Percentiles rank a stretch among this genome's conserved stretches.
Evolutionary conservation across 2,888 invertebrate species (phyloP).

Genomic region (Apomyelois bistriatella): DNA sequence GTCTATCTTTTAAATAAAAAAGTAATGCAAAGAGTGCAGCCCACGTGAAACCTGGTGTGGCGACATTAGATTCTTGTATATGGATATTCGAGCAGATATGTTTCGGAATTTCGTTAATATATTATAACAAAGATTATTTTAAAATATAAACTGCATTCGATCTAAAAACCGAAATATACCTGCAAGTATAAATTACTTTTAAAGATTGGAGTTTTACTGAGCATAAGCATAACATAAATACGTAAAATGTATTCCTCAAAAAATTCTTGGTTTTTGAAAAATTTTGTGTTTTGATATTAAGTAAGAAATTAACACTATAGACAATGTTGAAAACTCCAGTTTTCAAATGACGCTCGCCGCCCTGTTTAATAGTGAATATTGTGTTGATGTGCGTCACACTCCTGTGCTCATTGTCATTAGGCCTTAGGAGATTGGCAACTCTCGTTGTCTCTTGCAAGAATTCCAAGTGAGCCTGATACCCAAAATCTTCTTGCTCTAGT

Average conservation of each 20-base stretch:
- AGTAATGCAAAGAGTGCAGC: too few relatives aligned
- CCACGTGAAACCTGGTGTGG: too few relatives aligned
- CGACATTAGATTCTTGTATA: background rate
- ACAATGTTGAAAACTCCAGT: slow-evolving; percentile 35
- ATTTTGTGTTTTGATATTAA: too few relatives aligned
- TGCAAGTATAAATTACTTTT: slow-evolving; percentile 31
- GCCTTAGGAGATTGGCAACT: slow-evolving; percentile 64
- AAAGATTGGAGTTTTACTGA: slow-evolving; percentile 32
- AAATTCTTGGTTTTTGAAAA: too few relatives aligned
- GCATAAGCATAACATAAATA: background rate
- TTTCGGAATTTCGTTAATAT: background rate
- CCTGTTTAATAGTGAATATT: slow-evolving; percentile 68
- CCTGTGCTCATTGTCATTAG: slow-evolving; percentile 68
- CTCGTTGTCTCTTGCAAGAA: slow-evolving; percentile 65
- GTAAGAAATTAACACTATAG: too few relatives aligned
- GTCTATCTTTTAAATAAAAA: too few relatives aligned
- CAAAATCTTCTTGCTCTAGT: slow-evolving; percentile 42
- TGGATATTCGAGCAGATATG: background rate
- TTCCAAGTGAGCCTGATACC: slow-evolving; percentile 67
- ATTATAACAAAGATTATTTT: too few relatives aligned
- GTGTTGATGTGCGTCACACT: slow-evolving; percentile 79
- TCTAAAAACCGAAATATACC: slow-evolving; percentile 40
- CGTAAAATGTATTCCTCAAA: too few relatives aligned
- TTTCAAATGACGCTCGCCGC: slow-evolving; percentile 56
- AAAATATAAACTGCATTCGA: background rate